A percentile compares a stretch with the other conserved stretches of the same genome.
phyloP scores from a whole-genome alignment of 2,888 invertebrate species.

The Rotaria magnacalcarata region DNA sequence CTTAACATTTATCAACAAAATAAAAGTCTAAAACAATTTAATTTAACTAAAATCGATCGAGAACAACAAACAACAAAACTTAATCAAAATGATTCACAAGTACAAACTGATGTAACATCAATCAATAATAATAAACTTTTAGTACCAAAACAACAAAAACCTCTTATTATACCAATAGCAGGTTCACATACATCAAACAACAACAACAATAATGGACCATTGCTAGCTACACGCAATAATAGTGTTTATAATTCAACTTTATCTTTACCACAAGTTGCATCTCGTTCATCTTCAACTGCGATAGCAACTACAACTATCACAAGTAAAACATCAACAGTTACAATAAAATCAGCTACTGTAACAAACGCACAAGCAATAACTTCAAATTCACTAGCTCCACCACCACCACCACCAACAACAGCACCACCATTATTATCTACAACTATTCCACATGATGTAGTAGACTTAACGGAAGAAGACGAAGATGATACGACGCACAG shows the following conservation, averaged over 20 bases:
- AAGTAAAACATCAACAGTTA: background rate
- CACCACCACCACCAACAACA: too few species aligned
- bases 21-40: background rate
- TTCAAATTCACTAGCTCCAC: too few species aligned
- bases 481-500: background rate
- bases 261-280: background rate
- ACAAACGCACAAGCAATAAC: background rate
- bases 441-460: background rate
- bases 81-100: background rate
- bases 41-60: background rate
- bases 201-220: background rate
- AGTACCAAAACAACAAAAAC: background rate
- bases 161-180: background rate
- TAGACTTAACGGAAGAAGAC: background rate
- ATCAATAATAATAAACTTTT: background rate
- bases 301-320: background rate
- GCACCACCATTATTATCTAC: background rate
- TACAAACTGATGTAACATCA: background rate
- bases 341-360: background rate
- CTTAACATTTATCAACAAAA: background rate
- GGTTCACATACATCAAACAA: background rate
- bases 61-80: slow-evolving; percentile 14
- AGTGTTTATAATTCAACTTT: background rate
- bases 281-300: background rate
- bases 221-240: background rate